Evolutionary conservation across 2,797 vertebrate genomes (phyloP).

Genomic region (Hydrophis major): DNA sequence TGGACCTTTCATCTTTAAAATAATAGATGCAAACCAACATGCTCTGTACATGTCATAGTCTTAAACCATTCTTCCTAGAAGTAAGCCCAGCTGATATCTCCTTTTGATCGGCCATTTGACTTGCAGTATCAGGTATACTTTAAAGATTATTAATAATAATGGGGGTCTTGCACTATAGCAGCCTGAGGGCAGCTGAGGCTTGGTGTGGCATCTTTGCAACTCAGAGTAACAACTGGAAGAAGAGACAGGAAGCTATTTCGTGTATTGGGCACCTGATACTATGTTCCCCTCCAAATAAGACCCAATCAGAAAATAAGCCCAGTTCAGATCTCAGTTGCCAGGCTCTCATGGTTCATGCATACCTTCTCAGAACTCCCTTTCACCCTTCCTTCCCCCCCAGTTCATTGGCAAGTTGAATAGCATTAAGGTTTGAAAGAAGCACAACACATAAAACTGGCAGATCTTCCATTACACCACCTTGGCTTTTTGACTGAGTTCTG

Average conservation of each 20-base stretch:
- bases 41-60: neutral
- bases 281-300: too few relatives aligned
- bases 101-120: too few relatives aligned
- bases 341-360: too few relatives aligned
- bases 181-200: neutral
- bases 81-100: neutral
- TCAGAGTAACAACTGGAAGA: neutral
- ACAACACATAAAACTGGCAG: neutral
- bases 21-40: neutral
- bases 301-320: too few relatives aligned
- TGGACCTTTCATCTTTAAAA: neutral
- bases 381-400: too few relatives aligned
- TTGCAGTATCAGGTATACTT: neutral
- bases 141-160: neutral
- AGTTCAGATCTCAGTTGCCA: too few relatives aligned
- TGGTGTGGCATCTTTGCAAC: neutral
- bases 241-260: neutral
- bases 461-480: neutral
- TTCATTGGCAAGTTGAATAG: too few relatives aligned
- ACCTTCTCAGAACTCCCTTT: too few relatives aligned
- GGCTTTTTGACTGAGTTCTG: neutral
- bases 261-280: neutral
- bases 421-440: too few relatives aligned
- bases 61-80: neutral
- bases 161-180: too few relatives aligned